Base-by-base conservation (phyloP, 2,888 invertebrate species). In the Eupithecia vulgata region DNA sequence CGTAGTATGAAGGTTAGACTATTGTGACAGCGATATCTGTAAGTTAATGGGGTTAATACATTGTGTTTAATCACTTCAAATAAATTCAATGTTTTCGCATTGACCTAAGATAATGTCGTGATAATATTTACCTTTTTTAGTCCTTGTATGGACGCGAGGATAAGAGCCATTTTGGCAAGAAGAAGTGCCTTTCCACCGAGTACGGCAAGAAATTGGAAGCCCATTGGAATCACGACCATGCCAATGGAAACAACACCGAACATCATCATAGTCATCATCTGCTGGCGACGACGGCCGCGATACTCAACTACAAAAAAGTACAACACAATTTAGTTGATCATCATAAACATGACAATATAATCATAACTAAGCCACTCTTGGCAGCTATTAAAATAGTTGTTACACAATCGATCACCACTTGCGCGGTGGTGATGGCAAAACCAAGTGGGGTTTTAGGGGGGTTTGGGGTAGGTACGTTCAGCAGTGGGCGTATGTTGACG, bases 161-260 rank as follows among this genome's bases (percentile, higher is more conserved):
- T 95, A 7, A 98, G 91, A 0, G 98, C 97, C 96, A 97, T 96
- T 91, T 97, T 97, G 4, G 97, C 97, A 30, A 98, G 90, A 0
- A 97, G 89, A 5, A 98, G 88, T 0, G 97, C 97, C 85, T 97
- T 98, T 42, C 97, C 97, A 7, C 97, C 97, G 1, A 98, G 94
- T 0, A 97, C 96, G 0, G 97, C 97, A 1, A 98, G 94, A 88
- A 98, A 96, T 87, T 98, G 97, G 86, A 98, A 98, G 17, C 97
- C 97, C 96, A 97, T 96, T 0, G 97, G 97, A 17, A 97, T 94
- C 0, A 97, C 86, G 5, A 97, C 96, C 87, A 97, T 96, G 0
- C 97, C 96, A 84, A 97, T 95, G 21, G 97, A 96, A 40, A 97
- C 95, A 25, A 97, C 91, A 0, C 97, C 97, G 84, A 97, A 97